A percentile compares a stretch with the other conserved stretches of the same genome.
Evolutionary conservation across 1,140 invertebrate genomes (phyloP).

Genomic region (Bombus polaris): DNA sequence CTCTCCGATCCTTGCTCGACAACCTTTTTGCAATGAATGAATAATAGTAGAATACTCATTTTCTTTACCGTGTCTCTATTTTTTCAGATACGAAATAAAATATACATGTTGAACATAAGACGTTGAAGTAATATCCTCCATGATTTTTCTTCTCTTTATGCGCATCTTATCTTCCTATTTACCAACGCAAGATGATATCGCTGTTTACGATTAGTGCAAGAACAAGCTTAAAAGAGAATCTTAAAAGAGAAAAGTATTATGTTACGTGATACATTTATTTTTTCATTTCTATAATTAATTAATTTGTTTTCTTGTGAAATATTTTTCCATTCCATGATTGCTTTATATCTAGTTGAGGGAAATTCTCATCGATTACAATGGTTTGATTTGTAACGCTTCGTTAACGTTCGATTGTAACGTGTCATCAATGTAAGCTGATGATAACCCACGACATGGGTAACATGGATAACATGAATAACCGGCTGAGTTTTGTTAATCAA

Average conservation of each 20-base stretch:
- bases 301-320: too few species aligned
- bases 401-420: background rate
- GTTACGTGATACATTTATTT: rapidly evolving
- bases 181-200: background rate
- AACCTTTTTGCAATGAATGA: slow-evolving; percentile 14
- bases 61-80: slow-evolving; percentile 31
- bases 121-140: slow-evolving; percentile 10
- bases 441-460: background rate
- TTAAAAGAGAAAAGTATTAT: too few species aligned
- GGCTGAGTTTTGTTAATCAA: background rate
- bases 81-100: slow-evolving; percentile 42
- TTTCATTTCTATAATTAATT: background rate
- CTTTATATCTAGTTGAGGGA: too few species aligned
- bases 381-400: too few species aligned
- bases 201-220: background rate
- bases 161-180: background rate
- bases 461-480: background rate
- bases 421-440: background rate
- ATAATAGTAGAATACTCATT: slow-evolving; percentile 24
- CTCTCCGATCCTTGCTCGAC: background rate
- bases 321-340: too few species aligned
- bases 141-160: background rate
- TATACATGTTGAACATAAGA: slow-evolving; percentile 40
- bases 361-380: too few species aligned
- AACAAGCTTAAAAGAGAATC: background rate